phyloP scores from a whole-genome alignment of 2,113 vertebrate species.

The Sphyrna mokarran region DNA sequence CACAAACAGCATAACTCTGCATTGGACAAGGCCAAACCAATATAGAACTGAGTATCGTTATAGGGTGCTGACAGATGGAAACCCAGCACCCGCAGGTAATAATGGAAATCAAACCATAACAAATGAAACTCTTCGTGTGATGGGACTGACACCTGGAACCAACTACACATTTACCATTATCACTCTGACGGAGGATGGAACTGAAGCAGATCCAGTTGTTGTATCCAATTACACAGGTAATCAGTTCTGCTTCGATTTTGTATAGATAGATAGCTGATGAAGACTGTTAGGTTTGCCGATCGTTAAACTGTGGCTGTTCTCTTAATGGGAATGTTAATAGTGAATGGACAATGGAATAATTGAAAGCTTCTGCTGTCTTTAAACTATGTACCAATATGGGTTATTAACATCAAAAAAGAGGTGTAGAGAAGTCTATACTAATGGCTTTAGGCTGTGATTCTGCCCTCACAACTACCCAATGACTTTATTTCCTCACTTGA shows the following conservation, averaged over 20 bases:
- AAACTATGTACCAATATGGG: neutral
- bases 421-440: neutral
- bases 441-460: neutral
- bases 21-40: conserved; percentile 45
- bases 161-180: conserved; percentile 51
- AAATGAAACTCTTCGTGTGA: fast-evolving
- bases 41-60: conserved; percentile 45
- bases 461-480: neutral
- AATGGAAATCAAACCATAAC: neutral
- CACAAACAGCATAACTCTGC: conserved; percentile 42
- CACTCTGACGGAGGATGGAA: conserved; percentile 46
- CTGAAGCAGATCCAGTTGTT: neutral
- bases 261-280: neutral
- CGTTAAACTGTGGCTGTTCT: neutral
- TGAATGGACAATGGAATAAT: neutral
- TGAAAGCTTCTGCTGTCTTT: neutral
- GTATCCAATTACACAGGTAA: neutral
- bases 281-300: neutral
- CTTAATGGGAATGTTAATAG: neutral
- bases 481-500: neutral
- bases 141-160: conserved; percentile 50
- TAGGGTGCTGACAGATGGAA: neutral
- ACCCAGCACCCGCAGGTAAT: neutral
- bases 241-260: neutral
- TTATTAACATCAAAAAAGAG: neutral